phyloP scores from a whole-genome alignment of 2,797 vertebrate species.

The Otus scops region DNA sequence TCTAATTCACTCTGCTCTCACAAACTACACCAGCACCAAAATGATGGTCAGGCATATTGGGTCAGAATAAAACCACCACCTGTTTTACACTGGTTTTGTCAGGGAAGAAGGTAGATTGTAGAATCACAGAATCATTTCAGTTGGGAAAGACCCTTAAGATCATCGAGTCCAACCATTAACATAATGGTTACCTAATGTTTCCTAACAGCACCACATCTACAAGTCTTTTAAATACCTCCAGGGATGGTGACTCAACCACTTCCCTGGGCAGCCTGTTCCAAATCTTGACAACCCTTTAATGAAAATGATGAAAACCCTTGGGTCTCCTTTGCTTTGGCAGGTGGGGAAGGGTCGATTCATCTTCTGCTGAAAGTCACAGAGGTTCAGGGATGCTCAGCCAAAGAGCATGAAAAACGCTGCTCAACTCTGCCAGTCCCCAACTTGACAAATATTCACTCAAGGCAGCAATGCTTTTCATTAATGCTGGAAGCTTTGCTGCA shows the following conservation, averaged over 20 bases:
- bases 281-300: not conserved
- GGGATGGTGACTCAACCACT: not conserved
- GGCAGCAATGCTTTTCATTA: not conserved
- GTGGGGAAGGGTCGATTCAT: not conserved
- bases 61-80: not conserved
- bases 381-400: not conserved
- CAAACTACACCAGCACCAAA: not conserved
- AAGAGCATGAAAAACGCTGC: not conserved
- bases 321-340: not conserved
- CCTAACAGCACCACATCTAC: not conserved
- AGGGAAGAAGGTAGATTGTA: not conserved
- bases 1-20: not conserved
- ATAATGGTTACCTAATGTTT: too few relatives aligned
- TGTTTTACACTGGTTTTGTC: not conserved
- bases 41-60: not conserved
- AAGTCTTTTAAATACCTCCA: fast-evolving
- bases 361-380: not conserved
- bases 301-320: not conserved
- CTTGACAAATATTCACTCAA: not conserved
- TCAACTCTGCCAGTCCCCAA: not conserved
- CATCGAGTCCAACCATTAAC: fast-evolving
- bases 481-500: not conserved
- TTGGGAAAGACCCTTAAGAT: not conserved
- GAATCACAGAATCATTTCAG: not conserved
- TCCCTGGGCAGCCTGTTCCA: not conserved